Evolutionary conservation across 2,113 vertebrate species (phyloP), one percentile per base, ranked within the genome.

Genomic region (Heterochromis multidens): DNA sequence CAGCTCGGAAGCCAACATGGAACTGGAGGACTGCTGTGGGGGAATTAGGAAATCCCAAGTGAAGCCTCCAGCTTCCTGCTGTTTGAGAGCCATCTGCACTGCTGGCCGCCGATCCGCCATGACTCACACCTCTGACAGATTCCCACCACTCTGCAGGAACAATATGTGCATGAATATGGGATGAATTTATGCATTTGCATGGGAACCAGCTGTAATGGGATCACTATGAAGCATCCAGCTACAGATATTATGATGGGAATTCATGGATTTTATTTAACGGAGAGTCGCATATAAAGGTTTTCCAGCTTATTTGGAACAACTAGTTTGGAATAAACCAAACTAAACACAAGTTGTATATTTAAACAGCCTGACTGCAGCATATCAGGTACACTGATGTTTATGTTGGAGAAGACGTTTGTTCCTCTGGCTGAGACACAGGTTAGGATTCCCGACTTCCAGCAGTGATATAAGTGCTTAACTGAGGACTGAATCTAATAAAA

Each of bases 31-130:
- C 35, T 3, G 43, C 77, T 10, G 61, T 9, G 17, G 63, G 77
- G 87, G 88, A 83, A 88, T 89, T 23, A 86, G 79, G 86, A 92
- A 92, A 93, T 91, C 92, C 87, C 91, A 60, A 40, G 58, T 61
- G 57, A 63, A 43, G 33, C 74, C 49, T 85, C 82, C 67, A 65
- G 80, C 87, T 92, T 94, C 92, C 91, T 92, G 93, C 80, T 27
- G 74, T 80, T 77, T 61, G 37, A 60, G n/a, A 79, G 59, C 16
- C 93, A 92, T 93, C 93, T 93, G 89, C 86, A n/a, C 57, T 4
- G 84, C 84, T 86, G 86, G 87, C 77, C 1, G 40, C 37, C 2
- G 23, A 77, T 79, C 23, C 35, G 29, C 77, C 61, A 72, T 91
- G 91, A 94, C 88, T 92, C 92, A 91, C 46, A n/a, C 77, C 56